These are phyloP conservation scores for Arbacia lixula DNA, from an alignment of 53 echinoderm and acorn worm species.

Conservation along the genomic window DNA sequence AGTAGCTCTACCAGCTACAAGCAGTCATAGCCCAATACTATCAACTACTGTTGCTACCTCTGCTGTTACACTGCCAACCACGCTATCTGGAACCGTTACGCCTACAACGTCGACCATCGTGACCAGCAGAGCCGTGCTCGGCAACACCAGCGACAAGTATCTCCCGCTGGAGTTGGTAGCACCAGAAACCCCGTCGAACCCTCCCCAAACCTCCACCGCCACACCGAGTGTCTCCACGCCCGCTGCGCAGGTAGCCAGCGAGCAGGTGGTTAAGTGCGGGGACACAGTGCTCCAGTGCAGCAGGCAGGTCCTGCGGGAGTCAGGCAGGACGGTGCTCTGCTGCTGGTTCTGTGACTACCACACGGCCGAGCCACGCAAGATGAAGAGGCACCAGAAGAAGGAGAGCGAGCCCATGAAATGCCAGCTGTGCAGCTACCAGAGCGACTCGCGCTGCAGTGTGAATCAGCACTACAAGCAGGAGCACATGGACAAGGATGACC, in stretches of 20 bases:
- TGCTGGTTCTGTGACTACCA: slow-evolving; percentile 99
- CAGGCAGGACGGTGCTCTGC: slow-evolving; percentile 95
- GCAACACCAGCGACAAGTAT: slow-evolving; percentile 91
- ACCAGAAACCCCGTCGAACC: slow-evolving; percentile 2
- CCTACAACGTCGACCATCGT: slow-evolving; percentile 38
- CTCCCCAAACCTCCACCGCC: slow-evolving; percentile 54
- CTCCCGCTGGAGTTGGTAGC: slow-evolving; percentile 77
- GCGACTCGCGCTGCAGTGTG: slow-evolving; percentile 81
- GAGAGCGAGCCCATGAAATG: slow-evolving; percentile 90
- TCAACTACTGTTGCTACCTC: not conserved
- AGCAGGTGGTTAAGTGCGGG: slow-evolving; percentile 94
- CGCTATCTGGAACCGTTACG: slow-evolving; percentile 46
- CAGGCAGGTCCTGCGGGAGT: slow-evolving; percentile 93
- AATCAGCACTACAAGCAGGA: slow-evolving; percentile 97
- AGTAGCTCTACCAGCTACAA: not conserved
- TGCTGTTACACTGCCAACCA: not conserved
- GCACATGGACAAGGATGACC: slow-evolving; percentile 95
- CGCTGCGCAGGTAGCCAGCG: slow-evolving; percentile 58
- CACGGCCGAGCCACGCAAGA: slow-evolving; percentile 98
- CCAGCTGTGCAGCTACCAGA: slow-evolving; percentile 87
- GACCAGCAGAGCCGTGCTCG: slow-evolving; percentile 59
- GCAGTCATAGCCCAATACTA: slow-evolving; percentile 2
- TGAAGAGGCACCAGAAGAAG: slow-evolving; percentile 93
- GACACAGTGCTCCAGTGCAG: slow-evolving; percentile 89
- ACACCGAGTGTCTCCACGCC: slow-evolving; percentile 33